Evolutionary conservation across 2,888 invertebrate species (phyloP).

Genomic region (Phymatocera aterrima): DNA sequence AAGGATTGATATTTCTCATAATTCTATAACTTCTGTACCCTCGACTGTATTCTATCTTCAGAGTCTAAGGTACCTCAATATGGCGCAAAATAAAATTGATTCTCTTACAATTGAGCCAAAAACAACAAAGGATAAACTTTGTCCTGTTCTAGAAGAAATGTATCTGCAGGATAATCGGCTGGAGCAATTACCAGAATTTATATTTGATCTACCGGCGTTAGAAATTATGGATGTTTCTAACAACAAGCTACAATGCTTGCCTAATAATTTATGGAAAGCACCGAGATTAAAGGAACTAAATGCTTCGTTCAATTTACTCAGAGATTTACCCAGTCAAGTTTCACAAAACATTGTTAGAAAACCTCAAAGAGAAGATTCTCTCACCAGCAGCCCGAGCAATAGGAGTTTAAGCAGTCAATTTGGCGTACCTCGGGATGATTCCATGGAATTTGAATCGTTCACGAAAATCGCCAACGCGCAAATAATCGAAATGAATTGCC

Average conservation of each 20-base stretch:
- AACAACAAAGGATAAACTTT: constrained; percentile 77
- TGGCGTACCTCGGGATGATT: constrained; percentile 67
- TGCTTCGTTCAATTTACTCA: constrained; percentile 91
- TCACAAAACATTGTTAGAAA: constrained; percentile 67
- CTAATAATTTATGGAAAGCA: constrained; percentile 90
- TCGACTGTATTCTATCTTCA: constrained; percentile 88
- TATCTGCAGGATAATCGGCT: constrained; percentile 94
- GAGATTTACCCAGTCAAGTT: constrained; percentile 80
- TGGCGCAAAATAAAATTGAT: constrained; percentile 92
- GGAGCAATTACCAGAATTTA: constrained; percentile 86
- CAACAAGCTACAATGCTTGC: constrained; percentile 91
- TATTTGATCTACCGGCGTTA: constrained; percentile 89
- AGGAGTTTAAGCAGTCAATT: constrained; percentile 65
- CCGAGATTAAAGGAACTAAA: constrained; percentile 92
- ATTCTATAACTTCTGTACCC: constrained; percentile 88
- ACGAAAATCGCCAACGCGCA: constrained; percentile 71
- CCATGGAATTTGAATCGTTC: constrained; percentile 71
- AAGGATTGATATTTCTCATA: constrained; percentile 93
- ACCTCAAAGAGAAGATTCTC: constrained; percentile 61
- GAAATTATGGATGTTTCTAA: constrained; percentile 93
- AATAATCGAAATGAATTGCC: constrained; percentile 81
- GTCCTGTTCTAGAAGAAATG: constrained; percentile 91
- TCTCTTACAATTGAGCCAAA: constrained; percentile 79
- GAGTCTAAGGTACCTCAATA: constrained; percentile 89
- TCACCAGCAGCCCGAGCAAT: constrained; percentile 66